Conservation (phyloP, 2,888 invertebrate genomes). For the Drosophila borborema region DNA sequence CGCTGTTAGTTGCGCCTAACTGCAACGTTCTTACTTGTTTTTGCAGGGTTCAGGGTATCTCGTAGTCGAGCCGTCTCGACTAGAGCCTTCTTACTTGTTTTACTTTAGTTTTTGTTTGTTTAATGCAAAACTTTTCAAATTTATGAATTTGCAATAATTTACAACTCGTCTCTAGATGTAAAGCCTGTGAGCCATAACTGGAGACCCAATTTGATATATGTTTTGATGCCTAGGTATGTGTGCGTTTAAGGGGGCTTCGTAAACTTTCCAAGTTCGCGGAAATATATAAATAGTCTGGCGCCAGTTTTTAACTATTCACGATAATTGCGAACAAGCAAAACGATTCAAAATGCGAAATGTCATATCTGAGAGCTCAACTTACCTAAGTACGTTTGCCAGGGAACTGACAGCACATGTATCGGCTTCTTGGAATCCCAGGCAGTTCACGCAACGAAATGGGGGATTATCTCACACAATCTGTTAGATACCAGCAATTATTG, state of each 20-base stretch:
- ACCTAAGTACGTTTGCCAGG: neutral
- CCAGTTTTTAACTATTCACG: slow-evolving; percentile 55
- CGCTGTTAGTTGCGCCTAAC: no score
- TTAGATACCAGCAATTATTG: neutral
- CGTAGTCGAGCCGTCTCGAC: no score
- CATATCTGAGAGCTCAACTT: slow-evolving; percentile 5
- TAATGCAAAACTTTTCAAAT: neutral
- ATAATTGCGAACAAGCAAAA: slow-evolving; percentile 54
- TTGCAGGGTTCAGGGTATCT: no score
- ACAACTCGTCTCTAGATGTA: no score
- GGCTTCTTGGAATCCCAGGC: slow-evolving; percentile 31
- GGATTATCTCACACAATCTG: slow-evolving; percentile 7
- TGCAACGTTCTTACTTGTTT: no score
- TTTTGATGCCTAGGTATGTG: no score
- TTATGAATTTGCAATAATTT: no score
- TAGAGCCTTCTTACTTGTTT: no score
- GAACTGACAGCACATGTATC: neutral
- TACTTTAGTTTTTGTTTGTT: slow-evolving; percentile 13
- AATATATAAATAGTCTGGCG: slow-evolving; percentile 53
- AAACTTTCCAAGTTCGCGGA: slow-evolving; percentile 41
- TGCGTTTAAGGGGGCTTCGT: no score
- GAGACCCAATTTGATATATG: no score
- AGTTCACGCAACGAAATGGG: slow-evolving; percentile 19
- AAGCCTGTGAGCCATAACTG: no score
- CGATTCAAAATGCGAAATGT: slow-evolving; percentile 27